Conservation (phyloP, 2,113 vertebrate genomes). For the Argyrosomus japonicus region DNA sequence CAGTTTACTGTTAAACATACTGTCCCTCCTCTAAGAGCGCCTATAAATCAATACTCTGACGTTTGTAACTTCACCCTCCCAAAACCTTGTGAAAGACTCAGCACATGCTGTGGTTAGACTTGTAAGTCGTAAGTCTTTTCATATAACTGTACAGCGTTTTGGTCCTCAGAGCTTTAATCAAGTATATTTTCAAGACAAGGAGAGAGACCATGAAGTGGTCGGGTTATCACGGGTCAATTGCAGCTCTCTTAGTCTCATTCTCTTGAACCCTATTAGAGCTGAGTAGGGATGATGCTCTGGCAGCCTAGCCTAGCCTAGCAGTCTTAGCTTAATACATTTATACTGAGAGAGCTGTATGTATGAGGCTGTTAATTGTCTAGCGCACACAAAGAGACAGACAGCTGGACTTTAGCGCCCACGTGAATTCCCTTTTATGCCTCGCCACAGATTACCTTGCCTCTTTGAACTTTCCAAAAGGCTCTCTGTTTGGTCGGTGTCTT, state of each 20-base stretch:
- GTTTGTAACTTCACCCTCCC: slow-evolving; percentile 7
- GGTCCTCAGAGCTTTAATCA: slow-evolving; percentile 46
- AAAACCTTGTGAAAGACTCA: slow-evolving; percentile 10
- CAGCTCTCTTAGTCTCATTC: slow-evolving; percentile 32
- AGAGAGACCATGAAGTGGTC: slow-evolving; percentile 34
- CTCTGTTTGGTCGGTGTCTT: background rate
- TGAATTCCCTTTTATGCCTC: slow-evolving; percentile 58
- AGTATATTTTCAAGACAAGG: slow-evolving; percentile 37
- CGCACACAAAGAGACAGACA: slow-evolving; percentile 58
- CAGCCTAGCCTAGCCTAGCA: background rate
- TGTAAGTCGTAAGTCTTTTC: background rate
- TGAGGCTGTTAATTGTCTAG: slow-evolving; percentile 64
- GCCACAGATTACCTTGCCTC: slow-evolving; percentile 44
- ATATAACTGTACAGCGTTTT: slow-evolving; percentile 22
- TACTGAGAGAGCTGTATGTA: background rate
- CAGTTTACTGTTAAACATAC: slow-evolving; percentile 55
- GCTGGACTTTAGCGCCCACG: slow-evolving; percentile 53
- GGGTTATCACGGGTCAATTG: slow-evolving; percentile 60
- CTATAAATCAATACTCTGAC: slow-evolving; percentile 52
- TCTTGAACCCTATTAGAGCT: slow-evolving; percentile 59
- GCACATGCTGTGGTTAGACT: slow-evolving; percentile 9
- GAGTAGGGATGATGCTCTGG: slow-evolving; percentile 10
- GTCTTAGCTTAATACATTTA: slow-evolving; percentile 18
- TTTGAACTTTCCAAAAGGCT: slow-evolving; percentile 4
- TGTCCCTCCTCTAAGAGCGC: slow-evolving; percentile 10